Percentiles rank a stretch among this genome's conserved stretches.
Evolutionary conservation across 1,140 invertebrate species (phyloP).

Genomic region (Drosophila mojavensis): DNA sequence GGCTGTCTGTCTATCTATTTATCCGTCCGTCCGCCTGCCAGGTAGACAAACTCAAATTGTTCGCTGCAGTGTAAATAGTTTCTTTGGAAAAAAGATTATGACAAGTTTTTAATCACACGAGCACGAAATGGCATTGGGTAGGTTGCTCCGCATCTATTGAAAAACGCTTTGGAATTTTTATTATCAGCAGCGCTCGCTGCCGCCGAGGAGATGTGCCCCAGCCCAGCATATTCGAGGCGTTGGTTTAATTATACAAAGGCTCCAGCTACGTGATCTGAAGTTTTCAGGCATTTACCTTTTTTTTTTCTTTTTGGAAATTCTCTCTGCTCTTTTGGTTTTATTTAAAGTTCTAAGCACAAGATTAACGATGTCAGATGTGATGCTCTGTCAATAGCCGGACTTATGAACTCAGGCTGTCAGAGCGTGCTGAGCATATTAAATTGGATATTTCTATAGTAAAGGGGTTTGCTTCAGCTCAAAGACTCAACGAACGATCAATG

Average conservation of each 20-base stretch:
- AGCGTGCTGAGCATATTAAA: slow-evolving; percentile 48
- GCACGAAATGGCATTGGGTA: slow-evolving; percentile 17
- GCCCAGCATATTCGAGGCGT: slow-evolving; percentile 23
- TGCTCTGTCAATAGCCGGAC: slow-evolving; percentile 39
- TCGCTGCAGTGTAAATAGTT: slow-evolving; percentile 70
- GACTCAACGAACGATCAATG: neutral
- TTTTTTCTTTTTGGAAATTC: slow-evolving; percentile 24
- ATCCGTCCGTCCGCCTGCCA: slow-evolving; percentile 12
- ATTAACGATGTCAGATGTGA: slow-evolving; percentile 68
- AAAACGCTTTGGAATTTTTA: slow-evolving; percentile 81
- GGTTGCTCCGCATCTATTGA: slow-evolving; percentile 57
- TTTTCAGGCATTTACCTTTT: slow-evolving; percentile 48
- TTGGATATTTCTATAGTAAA: slow-evolving; percentile 26
- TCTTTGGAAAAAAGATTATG: slow-evolving; percentile 79
- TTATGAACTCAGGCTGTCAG: slow-evolving; percentile 15
- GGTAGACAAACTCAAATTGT: slow-evolving; percentile 56
- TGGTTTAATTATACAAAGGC: slow-evolving; percentile 65
- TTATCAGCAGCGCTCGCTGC: slow-evolving; percentile 48
- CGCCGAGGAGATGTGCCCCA: slow-evolving; percentile 4
- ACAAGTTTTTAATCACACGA: slow-evolving; percentile 76
- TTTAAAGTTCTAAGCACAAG: slow-evolving; percentile 56
- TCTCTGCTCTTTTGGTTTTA: neutral
- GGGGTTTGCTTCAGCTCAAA: neutral
- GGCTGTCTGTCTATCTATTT: neutral
- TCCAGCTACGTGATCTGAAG: slow-evolving; percentile 65